A percentile compares a stretch with the other conserved stretches of the same genome.
Conservation (phyloP, 2,888 invertebrate genomes). For the Anaspis maculata region DNA sequence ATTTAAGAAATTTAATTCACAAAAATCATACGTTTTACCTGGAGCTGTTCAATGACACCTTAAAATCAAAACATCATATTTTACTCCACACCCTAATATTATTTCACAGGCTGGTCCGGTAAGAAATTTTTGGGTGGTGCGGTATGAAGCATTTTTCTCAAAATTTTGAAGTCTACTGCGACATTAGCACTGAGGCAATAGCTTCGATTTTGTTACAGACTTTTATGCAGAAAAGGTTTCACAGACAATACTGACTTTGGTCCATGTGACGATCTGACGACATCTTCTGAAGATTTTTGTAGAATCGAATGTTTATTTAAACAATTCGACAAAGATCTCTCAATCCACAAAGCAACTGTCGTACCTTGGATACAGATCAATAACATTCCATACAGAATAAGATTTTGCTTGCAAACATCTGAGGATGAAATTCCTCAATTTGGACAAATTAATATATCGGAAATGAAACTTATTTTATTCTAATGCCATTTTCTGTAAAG, state of each 20-base stretch:
- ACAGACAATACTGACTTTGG: conserved; percentile 4
- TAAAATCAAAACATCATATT: conserved; percentile 19
- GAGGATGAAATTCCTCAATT: neutral
- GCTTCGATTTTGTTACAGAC: conserved; percentile 7
- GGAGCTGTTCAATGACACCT: conserved; percentile 8
- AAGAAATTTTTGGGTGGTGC: conserved; percentile 13
- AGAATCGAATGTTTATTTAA: neutral
- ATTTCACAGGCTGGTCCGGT: conserved; percentile 16
- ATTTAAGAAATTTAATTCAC: conserved; percentile 12
- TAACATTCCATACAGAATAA: neutral
- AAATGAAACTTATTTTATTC: no score
- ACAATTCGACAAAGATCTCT: neutral
- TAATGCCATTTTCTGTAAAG: no score
- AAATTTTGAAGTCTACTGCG: conserved; percentile 14
- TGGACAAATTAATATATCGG: neutral
- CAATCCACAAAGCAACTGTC: neutral
- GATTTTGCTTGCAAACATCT: neutral
- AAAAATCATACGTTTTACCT: conserved; percentile 14
- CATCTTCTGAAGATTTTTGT: neutral
- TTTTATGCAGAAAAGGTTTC: conserved; percentile 8
- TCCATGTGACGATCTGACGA: conserved; percentile 1
- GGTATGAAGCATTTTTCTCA: conserved; percentile 18
- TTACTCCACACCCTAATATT: conserved; percentile 17
- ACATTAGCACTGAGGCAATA: conserved; percentile 11
- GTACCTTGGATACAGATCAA: neutral